Base-by-base conservation (phyloP, 2,888 invertebrate genomes). In the Brachylomia viminalis region DNA sequence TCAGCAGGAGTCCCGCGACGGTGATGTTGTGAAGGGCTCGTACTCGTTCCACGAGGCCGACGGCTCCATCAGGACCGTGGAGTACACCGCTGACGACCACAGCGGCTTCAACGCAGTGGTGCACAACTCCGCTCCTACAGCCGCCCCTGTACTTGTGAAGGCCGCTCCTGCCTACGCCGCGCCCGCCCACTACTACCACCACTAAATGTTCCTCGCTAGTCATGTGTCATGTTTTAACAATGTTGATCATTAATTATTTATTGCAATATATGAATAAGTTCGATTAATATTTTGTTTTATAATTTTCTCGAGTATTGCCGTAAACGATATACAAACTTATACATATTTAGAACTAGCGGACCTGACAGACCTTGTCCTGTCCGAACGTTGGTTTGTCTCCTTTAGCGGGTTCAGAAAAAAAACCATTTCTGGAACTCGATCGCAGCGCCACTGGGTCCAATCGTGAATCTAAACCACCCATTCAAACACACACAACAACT, bases 41-140 rank as follows among this genome's bases (percentile, higher is more conserved):
- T 96, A 97, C 93, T 94, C 95, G 38, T 92, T 97, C 85, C 93
- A 94, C 77, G 96, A 97, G 88, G 94, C 96, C 73, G 97, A 97
- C 85, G 96, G 96, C 87, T 96, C 96, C 89, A 87, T 95, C 88
- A 93, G 96, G 78, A 96, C 95, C 72, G 97, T 97, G 77, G 93
- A 95, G 88, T 96, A 96, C 92, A 91, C 95, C 84, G 95, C 96
- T 72, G 95, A 96, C 79, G 95, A 95, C 87, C 95, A 96, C 91
- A 95, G 89, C 83, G 96, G 96, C 23, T 93, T 94, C 91, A 94
- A 94, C 92, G 92, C 93, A 23, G 91, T 93, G 71, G 93, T 93
- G 54, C 92, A 92, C 91, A 92, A 92, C 90, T 66, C 85, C 65
- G 93, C 92, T 7, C 92, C 93, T 79, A 90, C 90, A 4, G 88